Conservation (phyloP, 2,113 vertebrate genomes). For the Hemichromis elongatus region DNA sequence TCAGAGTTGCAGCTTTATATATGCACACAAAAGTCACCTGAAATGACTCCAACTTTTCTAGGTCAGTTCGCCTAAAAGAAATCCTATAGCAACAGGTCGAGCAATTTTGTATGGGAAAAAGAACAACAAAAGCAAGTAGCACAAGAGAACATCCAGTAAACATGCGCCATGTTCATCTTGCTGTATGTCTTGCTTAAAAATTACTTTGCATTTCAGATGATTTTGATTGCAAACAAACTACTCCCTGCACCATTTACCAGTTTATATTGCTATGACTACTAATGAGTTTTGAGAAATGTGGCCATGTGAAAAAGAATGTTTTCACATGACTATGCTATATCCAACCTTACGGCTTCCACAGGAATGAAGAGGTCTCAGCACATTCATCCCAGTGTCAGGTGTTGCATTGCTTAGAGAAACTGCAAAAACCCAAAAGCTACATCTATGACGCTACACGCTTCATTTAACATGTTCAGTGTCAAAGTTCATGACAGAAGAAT, state of each 20-base stretch:
- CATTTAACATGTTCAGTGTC: background rate
- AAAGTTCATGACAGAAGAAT: background rate
- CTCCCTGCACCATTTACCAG: background rate
- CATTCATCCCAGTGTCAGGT: background rate
- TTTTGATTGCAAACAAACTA: background rate
- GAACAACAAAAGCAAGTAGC: background rate
- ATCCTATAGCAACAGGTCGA: slow-evolving; percentile 14
- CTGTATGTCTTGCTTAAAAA: background rate
- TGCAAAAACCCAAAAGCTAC: background rate
- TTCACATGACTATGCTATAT: background rate
- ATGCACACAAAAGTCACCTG: background rate
- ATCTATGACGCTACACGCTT: background rate
- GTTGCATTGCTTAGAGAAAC: background rate
- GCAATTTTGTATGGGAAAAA: slow-evolving; percentile 26
- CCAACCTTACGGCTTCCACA: background rate
- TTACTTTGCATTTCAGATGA: background rate
- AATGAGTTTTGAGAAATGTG: background rate
- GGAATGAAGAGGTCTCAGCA: background rate
- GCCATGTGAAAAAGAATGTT: background rate
- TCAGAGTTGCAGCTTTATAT: background rate
- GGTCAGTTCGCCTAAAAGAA: background rate
- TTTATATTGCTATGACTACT: background rate
- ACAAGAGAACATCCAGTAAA: background rate
- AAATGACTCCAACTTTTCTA: background rate
- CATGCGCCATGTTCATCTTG: background rate